These are phyloP conservation scores for Pelmatolapia mariae DNA, from an alignment of 2,113 vertebrate species.

Conservation along the genomic window DNA sequence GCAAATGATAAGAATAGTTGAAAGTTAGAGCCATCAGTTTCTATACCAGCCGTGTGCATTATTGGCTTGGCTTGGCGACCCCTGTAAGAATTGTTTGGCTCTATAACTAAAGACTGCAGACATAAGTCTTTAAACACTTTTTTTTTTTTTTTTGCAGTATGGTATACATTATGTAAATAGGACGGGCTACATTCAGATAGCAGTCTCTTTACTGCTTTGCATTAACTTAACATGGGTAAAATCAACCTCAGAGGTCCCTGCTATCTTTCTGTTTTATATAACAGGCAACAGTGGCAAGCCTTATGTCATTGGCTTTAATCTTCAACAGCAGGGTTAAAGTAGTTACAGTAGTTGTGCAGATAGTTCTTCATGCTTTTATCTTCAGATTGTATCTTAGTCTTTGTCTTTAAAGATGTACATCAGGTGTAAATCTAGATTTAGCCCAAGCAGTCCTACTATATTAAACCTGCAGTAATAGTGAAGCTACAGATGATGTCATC, in stretches of 20 bases:
- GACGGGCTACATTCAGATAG: not conserved
- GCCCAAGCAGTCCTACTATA: not conserved
- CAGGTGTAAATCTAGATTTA: not conserved
- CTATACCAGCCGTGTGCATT: not conserved
- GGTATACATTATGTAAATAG: not conserved
- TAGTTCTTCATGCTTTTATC: not conserved
- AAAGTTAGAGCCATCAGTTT: not conserved
- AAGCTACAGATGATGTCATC: not conserved
- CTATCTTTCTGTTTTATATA: not conserved
- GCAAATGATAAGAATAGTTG: not conserved
- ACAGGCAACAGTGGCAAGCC: not conserved
- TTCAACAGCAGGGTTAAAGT: not conserved
- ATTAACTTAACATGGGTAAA: not conserved
- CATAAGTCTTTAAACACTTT: not conserved
- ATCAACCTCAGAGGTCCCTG: not conserved
- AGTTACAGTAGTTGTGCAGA: not conserved
- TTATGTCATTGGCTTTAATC: not conserved
- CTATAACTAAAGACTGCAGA: not conserved
- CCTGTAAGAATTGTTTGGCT: not conserved
- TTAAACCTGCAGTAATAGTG: not conserved
- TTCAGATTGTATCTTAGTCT: not conserved
- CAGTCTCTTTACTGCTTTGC: not conserved
- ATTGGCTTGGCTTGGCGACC: not conserved
- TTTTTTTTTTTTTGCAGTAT: not conserved
- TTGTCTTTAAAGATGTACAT: not conserved